Evolutionary conservation across 2,797 vertebrate species (phyloP), one percentile per base, ranked within the genome.

Genomic region (Yasuhikotakia modesta): DNA sequence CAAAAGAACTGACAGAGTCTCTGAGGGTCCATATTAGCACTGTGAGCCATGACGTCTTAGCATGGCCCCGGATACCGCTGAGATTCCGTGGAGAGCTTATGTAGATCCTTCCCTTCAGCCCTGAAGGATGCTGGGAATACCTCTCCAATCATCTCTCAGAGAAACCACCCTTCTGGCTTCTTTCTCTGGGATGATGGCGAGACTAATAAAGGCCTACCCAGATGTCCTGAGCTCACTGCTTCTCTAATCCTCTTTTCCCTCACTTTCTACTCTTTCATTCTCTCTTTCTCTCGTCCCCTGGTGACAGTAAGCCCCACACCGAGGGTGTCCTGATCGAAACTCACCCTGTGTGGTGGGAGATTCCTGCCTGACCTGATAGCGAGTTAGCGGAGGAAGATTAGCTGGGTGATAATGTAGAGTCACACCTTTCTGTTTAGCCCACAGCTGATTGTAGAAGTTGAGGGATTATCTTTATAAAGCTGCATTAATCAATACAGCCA

Each of bases 181-280:
- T 75, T 58, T 74, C 79, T 78, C 75, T 43, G 68, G 70, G 68
- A 76, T 83, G 81, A 82, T 79, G 70, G 67, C 50, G 72, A 76
- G 57, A 81, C 78, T 83, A 85, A 85, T 84, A 71, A 71, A 81
- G 60, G 60, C 63, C 80, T 82, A 80, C 75, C 81, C 82, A 84
- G 82, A 85, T 83, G 79, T 82, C 81, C 76, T 66, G 32, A 55
- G 65, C 70, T 82, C 70, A 48, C 17, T 82, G 81, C 79, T 64
- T 61, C 17, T 27, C 66, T 86, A 86, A 86, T 86, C 86, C 84
- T 83, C 77, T 82, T 78, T 82, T 57, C 71, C n/a, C 63, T 32
- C 48, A 55, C 53, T 81, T 67, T 79, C 21, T 78, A 39, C 48
- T 75, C 58, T 66, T 70, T 30, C 7, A 16, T 22, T 70, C 30